Percentiles rank a stretch among this genome's conserved stretches.
Conservation (phyloP, 2,113 vertebrate genomes). For the Alethe diademata region DNA sequence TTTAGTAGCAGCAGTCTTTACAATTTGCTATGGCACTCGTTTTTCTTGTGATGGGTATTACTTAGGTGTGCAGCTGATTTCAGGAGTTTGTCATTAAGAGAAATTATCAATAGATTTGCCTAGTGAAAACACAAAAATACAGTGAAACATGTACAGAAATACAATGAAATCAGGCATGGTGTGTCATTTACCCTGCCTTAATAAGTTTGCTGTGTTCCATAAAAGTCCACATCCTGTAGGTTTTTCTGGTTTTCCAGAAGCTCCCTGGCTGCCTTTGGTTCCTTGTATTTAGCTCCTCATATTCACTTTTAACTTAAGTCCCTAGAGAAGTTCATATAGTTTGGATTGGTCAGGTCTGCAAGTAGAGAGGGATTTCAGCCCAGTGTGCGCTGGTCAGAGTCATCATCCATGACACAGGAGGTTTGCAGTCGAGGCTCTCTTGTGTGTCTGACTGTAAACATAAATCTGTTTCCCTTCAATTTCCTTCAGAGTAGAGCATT, state of each 20-base stretch:
- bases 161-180: background rate
- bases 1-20: background rate
- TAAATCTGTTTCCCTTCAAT: background rate
- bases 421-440: rapidly evolving
- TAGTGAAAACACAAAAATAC: background rate
- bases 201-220: background rate
- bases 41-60: background rate
- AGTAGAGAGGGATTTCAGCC: background rate
- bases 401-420: rapidly evolving
- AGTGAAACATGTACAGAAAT: background rate
- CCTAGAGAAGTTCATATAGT: background rate
- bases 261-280: background rate
- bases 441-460: background rate
- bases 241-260: background rate
- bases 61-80: background rate
- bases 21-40: background rate
- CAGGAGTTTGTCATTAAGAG: background rate
- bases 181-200: background rate
- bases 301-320: background rate
- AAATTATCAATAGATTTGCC: background rate
- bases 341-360: background rate
- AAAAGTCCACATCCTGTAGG: background rate
- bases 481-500: background rate
- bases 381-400: background rate
- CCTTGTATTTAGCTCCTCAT: background rate